Percentiles rank a stretch among this genome's conserved stretches.
phyloP scores from a whole-genome alignment of 1,140 invertebrate genomes.

The Platyura marginata region DNA sequence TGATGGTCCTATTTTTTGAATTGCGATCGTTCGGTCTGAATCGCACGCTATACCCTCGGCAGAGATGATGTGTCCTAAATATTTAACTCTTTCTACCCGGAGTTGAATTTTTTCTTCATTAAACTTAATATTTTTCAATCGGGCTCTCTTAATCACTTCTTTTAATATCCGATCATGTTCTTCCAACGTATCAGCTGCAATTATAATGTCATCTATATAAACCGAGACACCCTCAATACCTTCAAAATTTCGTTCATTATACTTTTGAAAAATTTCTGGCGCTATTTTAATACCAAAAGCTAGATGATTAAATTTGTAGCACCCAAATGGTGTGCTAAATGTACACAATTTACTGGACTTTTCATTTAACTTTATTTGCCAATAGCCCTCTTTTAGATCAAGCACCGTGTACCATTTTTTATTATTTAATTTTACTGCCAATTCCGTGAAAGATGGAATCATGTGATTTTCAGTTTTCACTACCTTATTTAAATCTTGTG shows the following conservation, averaged over 20 bases:
- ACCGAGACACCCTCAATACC: conserved; percentile 13
- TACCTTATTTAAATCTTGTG: conserved; percentile 15
- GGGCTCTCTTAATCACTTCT: too few species aligned
- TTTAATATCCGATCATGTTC: conserved; percentile 11
- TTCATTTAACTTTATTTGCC: conserved; percentile 5
- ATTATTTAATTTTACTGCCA: background rate
- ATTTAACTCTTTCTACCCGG: too few species aligned
- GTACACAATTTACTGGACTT: conserved; percentile 2
- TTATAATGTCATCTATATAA: conserved; percentile 18
- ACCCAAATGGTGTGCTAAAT: conserved; percentile 14
- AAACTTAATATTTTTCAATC: too few species aligned
- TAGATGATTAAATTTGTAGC: conserved; percentile 16
- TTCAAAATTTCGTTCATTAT: conserved; percentile 8
- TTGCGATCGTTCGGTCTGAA: too few species aligned
- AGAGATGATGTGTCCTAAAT: too few species aligned
- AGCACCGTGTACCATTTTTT: conserved; percentile 4
- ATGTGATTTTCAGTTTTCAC: background rate
- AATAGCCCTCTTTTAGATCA: conserved; percentile 5
- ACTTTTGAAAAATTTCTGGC: conserved; percentile 14
- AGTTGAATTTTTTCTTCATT: too few species aligned
- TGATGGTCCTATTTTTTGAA: too few species aligned
- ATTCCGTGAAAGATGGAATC: background rate
- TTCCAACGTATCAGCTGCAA: conserved; percentile 7
- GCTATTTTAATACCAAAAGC: conserved; percentile 12
- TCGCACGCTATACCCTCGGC: too few species aligned